Conservation (phyloP, 2,113 vertebrate species). For the Dicrurus megarhynchus region DNA sequence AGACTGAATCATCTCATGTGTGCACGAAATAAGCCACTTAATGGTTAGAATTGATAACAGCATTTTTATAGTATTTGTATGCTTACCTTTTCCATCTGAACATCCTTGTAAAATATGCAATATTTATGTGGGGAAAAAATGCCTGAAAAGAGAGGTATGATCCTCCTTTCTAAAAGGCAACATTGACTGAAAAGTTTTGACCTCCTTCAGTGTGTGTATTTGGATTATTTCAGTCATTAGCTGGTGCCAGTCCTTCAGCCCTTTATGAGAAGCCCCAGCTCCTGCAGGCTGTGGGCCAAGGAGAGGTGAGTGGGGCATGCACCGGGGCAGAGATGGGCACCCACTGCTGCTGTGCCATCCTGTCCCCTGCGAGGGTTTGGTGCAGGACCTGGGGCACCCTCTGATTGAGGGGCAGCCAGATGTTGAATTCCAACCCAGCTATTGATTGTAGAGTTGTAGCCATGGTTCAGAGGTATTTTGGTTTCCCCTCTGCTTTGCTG, state of each 20-base stretch:
- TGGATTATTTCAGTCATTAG: neutral
- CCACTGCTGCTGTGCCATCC: rapidly evolving
- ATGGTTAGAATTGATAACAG: neutral
- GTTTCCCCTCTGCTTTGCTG: neutral
- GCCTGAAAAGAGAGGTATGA: neutral
- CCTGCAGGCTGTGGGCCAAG: neutral
- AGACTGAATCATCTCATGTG: neutral
- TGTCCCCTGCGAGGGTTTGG: rapidly evolving
- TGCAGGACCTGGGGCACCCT: rapidly evolving
- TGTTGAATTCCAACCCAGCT: rapidly evolving
- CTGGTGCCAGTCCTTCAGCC: neutral
- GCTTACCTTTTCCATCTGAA: neutral
- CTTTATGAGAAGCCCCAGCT: neutral
- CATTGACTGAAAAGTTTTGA: neutral
- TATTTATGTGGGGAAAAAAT: neutral
- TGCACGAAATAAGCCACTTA: neutral
- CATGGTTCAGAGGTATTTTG: rapidly evolving
- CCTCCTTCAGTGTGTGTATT: neutral
- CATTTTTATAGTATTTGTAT: neutral
- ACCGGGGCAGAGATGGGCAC: rapidly evolving
- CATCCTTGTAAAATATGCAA: neutral
- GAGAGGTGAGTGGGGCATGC: rapidly evolving
- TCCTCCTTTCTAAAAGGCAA: neutral
- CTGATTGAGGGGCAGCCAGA: neutral
- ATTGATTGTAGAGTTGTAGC: rapidly evolving